phyloP scores from a whole-genome alignment of 2,113 vertebrate species.

The Galbula dea region DNA sequence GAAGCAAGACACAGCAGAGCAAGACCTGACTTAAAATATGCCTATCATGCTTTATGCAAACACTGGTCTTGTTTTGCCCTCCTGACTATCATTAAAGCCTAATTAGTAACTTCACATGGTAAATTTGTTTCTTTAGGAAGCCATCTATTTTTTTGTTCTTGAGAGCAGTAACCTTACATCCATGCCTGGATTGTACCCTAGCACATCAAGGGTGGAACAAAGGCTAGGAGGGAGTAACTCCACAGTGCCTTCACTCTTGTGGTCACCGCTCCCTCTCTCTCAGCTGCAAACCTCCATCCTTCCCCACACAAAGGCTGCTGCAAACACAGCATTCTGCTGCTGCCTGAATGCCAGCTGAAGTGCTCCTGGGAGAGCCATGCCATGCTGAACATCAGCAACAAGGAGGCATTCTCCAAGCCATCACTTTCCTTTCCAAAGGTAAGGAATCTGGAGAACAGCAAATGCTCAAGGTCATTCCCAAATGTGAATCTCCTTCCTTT shows the following conservation, averaged over 20 bases:
- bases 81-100: slow-evolving; percentile 60
- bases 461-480: slow-evolving; percentile 13
- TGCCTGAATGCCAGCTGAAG: background rate
- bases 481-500: background rate
- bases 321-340: background rate
- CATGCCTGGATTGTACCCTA: background rate
- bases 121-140: slow-evolving; percentile 41
- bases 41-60: slow-evolving; percentile 54
- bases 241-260: background rate
- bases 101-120: slow-evolving; percentile 48
- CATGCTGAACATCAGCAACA: background rate
- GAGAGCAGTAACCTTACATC: background rate
- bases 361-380: background rate
- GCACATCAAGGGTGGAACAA: background rate
- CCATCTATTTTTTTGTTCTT: background rate
- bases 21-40: slow-evolving; percentile 54
- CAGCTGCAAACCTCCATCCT: background rate
- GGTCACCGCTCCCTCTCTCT: background rate
- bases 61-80: slow-evolving; percentile 41
- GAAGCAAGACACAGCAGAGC: slow-evolving; percentile 59
- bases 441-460: background rate
- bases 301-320: background rate
- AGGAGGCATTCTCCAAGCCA: background rate
- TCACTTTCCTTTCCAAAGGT: background rate
- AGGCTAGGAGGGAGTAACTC: background rate